phyloP scores from a whole-genome alignment of 2,888 invertebrate genomes.

The Ectropis crepuscularia region DNA sequence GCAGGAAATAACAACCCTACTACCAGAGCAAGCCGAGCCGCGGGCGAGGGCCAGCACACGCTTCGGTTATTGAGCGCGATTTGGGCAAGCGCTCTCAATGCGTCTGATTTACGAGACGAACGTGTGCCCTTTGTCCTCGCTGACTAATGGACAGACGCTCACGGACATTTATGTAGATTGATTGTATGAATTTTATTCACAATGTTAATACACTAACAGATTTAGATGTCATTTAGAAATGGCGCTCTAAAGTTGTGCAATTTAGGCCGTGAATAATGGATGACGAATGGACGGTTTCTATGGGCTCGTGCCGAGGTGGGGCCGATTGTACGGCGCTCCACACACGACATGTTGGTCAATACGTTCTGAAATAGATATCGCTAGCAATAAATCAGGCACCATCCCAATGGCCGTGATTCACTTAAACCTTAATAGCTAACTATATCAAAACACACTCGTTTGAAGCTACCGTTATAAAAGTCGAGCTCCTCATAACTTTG shows the following conservation, averaged over 20 bases:
- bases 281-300: constrained; percentile 81
- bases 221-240: constrained; percentile 85
- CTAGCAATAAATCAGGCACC: constrained; percentile 40
- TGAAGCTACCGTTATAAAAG: constrained; percentile 15
- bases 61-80: constrained; percentile 78
- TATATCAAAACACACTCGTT: constrained; percentile 25
- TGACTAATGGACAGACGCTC: constrained; percentile 85
- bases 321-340: constrained; percentile 64
- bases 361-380: constrained; percentile 41
- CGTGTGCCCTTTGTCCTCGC: constrained; percentile 84
- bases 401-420: constrained; percentile 43
- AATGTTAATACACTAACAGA: constrained; percentile 85
- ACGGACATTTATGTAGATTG: constrained; percentile 85
- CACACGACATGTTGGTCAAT: constrained; percentile 53
- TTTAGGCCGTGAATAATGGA: constrained; percentile 84
- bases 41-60: constrained; percentile 52
- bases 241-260: constrained; percentile 85
- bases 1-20: constrained; percentile 21
- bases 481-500: constrained; percentile 20
- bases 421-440: constrained; percentile 34
- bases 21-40: constrained; percentile 33
- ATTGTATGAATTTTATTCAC: constrained; percentile 85
- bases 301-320: constrained; percentile 77
- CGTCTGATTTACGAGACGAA: constrained; percentile 83
- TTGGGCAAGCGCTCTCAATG: constrained; percentile 80